Percentiles rank a stretch among this genome's conserved stretches.
Conservation (phyloP, 1,140 invertebrate species). For the Pogonomyrmex barbatus region DNA sequence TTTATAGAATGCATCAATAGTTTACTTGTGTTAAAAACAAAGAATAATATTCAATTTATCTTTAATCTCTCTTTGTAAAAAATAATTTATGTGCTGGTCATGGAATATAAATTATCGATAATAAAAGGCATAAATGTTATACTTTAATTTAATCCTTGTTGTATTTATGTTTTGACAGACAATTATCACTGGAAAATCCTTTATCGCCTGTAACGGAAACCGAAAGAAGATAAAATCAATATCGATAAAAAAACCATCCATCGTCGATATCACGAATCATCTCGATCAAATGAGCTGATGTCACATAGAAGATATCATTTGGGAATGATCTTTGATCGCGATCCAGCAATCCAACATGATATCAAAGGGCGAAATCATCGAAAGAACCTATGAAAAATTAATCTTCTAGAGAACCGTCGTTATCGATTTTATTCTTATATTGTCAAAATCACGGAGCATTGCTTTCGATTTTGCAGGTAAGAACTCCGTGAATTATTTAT, state of each 20-base stretch:
- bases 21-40: not conserved
- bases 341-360: not conserved
- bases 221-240: conserved; percentile 77
- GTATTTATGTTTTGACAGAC: conserved; percentile 68
- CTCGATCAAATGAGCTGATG: not conserved
- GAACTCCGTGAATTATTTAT: conserved; percentile 43
- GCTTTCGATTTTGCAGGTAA: conserved; percentile 32
- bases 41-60: not conserved
- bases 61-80: not conserved
- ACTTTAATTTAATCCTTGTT: not conserved
- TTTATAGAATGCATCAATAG: not conserved
- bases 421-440: conserved; percentile 26
- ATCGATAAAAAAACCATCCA: conserved; percentile 22
- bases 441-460: not conserved
- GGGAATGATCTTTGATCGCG: not conserved
- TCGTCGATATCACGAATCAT: not conserved
- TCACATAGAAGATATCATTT: not conserved
- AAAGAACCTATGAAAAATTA: conserved; percentile 79
- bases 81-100: not conserved
- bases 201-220: conserved; percentile 79
- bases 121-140: not conserved
- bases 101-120: conserved; percentile 12
- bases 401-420: conserved; percentile 74
- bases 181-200: conserved; percentile 79
- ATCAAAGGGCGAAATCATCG: conserved; percentile 45